Evolutionary conservation across 1,140 invertebrate genomes (phyloP).

Genomic region (Drosophila elegans): DNA sequence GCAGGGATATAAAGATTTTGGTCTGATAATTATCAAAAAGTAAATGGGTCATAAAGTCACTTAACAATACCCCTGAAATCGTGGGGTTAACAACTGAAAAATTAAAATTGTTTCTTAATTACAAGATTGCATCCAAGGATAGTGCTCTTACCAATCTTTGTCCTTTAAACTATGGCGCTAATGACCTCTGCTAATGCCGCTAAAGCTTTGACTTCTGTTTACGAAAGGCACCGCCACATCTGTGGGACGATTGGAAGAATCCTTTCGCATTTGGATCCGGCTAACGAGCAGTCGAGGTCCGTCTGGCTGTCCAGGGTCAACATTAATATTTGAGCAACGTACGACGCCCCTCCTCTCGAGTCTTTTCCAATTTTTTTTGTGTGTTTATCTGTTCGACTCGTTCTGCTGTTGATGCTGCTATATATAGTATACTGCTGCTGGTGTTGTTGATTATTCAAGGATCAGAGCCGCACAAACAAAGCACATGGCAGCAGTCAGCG

Average conservation of each 20-base stretch:
- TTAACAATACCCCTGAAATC: too few species aligned
- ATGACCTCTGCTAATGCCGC: conserved; percentile 29
- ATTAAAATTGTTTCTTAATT: too few species aligned
- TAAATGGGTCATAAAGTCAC: too few species aligned
- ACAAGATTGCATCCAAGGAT: too few species aligned
- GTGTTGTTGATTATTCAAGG: conserved; percentile 83
- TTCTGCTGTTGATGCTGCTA: conserved; percentile 20
- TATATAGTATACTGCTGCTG: conserved; percentile 34
- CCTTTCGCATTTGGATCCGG: conserved; percentile 8
- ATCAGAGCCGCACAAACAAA: conserved; percentile 76
- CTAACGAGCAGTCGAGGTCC: conserved; percentile 63
- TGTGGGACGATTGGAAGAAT: conserved; percentile 5
- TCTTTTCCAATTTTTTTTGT: conserved; percentile 58
- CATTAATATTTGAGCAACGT: conserved; percentile 81
- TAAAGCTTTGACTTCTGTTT: conserved; percentile 12
- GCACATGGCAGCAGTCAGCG: conserved; percentile 70
- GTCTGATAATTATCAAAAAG: too few species aligned
- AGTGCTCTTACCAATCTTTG: background rate
- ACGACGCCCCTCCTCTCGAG: conserved; percentile 46
- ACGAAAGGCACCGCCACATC: conserved; percentile 18
- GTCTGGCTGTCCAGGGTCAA: conserved; percentile 63
- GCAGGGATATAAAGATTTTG: too few species aligned
- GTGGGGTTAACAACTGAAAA: too few species aligned
- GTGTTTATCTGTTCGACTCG: conserved; percentile 38
- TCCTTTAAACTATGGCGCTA: conserved; percentile 9